Conservation (phyloP, 2,113 vertebrate species). For the Madoqua kirkii region DNA sequence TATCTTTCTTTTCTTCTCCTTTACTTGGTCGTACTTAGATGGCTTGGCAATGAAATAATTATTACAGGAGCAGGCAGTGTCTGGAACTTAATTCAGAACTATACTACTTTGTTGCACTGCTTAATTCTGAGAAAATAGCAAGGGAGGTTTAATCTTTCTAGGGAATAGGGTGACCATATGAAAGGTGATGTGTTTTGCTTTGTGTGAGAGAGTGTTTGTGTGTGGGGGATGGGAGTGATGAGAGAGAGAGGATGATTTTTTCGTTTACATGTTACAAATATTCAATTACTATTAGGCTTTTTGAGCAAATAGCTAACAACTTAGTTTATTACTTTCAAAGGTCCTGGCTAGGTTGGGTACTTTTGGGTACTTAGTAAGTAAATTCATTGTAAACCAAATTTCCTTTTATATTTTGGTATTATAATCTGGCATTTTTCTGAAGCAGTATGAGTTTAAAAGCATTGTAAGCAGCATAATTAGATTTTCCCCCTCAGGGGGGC, state of each 20-base stretch:
- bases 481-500: neutral
- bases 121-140: constrained; percentile 51
- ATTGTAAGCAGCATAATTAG: constrained; percentile 20
- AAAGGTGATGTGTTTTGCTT: constrained; percentile 9
- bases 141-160: constrained; percentile 7
- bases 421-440: constrained; percentile 33
- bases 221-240: too few relatives aligned
- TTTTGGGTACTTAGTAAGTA: neutral
- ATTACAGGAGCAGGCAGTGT: neutral
- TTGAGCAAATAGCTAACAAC: constrained; percentile 42
- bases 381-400: constrained; percentile 9
- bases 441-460: constrained; percentile 18
- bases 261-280: neutral
- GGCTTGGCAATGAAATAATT: constrained; percentile 26
- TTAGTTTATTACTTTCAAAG: constrained; percentile 28
- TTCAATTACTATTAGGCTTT: constrained; percentile 32
- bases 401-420: constrained; percentile 28
- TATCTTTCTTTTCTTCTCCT: neutral
- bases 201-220: neutral
- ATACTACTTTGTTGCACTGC: neutral
- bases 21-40: neutral
- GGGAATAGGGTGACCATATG: neutral
- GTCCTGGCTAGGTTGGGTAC: neutral
- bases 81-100: constrained; percentile 18
- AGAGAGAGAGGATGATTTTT: neutral